Percentiles rank a stretch among this genome's conserved stretches.
Evolutionary conservation across 2,888 invertebrate species (phyloP).

Genomic region (Thereva unica): DNA sequence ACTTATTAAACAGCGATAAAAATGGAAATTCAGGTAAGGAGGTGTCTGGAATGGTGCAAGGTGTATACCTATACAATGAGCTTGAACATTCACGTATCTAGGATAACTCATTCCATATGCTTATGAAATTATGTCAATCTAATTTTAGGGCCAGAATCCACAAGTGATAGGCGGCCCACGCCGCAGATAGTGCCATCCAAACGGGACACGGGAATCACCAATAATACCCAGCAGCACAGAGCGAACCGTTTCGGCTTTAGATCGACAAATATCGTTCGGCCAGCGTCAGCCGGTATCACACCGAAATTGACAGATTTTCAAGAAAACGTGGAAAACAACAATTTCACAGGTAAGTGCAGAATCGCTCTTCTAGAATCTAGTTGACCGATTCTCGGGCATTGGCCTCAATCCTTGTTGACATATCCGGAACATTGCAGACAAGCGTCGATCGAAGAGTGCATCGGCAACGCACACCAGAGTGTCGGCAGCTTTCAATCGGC

Average conservation of each 20-base stretch:
- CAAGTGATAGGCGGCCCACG: constrained; percentile 39
- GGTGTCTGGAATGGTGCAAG: background rate
- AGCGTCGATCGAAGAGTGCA: constrained; percentile 59
- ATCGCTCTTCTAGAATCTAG: constrained; percentile 36
- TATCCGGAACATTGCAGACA: constrained; percentile 47
- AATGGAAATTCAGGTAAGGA: constrained; percentile 57
- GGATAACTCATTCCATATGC: background rate
- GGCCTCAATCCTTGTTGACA: background rate
- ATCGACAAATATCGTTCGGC: constrained; percentile 59
- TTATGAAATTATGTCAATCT: constrained; percentile 30
- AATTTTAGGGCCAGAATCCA: constrained; percentile 51
- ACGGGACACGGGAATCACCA: background rate
- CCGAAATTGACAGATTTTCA: constrained; percentile 69
- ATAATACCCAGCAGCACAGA: constrained; percentile 50
- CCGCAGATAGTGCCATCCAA: constrained; percentile 13
- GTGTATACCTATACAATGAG: background rate
- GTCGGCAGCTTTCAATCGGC: constrained; percentile 49
- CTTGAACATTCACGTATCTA: too few relatives aligned
- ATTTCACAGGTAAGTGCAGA: constrained; percentile 57
- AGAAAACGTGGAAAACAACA: constrained; percentile 60
- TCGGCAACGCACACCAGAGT: constrained; percentile 50
- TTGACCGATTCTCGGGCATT: background rate
- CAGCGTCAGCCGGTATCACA: constrained; percentile 65
- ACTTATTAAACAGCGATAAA: constrained; percentile 49
- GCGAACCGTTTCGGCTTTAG: constrained; percentile 79